A percentile compares a stretch with the other conserved stretches of the same genome.
phyloP scores from a whole-genome alignment of 2,113 vertebrate species.

The Dromiciops gliroides region DNA sequence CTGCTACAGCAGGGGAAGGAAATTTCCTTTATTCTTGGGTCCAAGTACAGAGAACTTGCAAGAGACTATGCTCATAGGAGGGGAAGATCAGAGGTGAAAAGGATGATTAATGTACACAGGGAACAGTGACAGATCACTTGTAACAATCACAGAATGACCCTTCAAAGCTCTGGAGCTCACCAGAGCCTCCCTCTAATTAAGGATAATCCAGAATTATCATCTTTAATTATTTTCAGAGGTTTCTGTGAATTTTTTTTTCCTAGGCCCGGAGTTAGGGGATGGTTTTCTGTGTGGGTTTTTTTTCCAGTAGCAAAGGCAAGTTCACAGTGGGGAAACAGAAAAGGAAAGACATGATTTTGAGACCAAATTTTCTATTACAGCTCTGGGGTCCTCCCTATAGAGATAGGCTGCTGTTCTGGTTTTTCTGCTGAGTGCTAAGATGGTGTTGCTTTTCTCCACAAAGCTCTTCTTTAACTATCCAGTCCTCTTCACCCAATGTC shows the following conservation, averaged over 20 bases:
- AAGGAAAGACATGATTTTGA: not conserved
- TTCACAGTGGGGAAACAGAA: conserved; percentile 30
- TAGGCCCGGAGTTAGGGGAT: conserved; percentile 17
- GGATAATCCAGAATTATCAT: conserved; percentile 76
- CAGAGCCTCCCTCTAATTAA: conserved; percentile 71
- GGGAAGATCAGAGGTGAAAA: conserved; percentile 66
- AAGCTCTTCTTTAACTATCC: not conserved
- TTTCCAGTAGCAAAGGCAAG: conserved; percentile 36
- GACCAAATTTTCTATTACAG: no score
- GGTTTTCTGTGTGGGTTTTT: no score
- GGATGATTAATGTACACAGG: conserved; percentile 20
- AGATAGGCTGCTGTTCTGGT: not conserved
- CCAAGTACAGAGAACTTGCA: conserved; percentile 41
- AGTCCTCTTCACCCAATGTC: not conserved
- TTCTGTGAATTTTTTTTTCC: conserved; percentile 54
- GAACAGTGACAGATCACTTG: conserved; percentile 64
- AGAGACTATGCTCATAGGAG: conserved; percentile 57
- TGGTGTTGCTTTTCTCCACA: not conserved
- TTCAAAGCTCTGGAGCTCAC: conserved; percentile 48
- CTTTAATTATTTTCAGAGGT: conserved; percentile 74
- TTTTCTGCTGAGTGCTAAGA: not conserved
- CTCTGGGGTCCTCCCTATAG: not conserved
- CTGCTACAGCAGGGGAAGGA: not conserved
- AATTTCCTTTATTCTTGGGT: conserved; percentile 52
- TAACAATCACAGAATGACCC: conserved; percentile 63